A percentile compares a stretch with the other conserved stretches of the same genome.
phyloP scores from a whole-genome alignment of 1,140 invertebrate species.

The Reticulitermes speratus region DNA sequence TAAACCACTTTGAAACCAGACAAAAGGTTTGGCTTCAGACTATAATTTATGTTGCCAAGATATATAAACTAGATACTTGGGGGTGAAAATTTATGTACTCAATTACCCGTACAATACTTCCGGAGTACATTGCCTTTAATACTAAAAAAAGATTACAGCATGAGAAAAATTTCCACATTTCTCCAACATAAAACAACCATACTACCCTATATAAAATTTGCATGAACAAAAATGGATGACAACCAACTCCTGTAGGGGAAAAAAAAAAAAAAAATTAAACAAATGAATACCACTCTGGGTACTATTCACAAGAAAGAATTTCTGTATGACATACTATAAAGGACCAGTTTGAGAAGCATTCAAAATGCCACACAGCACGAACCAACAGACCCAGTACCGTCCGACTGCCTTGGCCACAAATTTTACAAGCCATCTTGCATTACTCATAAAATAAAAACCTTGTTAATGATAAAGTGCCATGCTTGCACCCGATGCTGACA shows the following conservation, averaged over 20 bases:
- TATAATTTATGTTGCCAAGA: background rate
- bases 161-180: background rate
- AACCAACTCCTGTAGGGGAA: no score
- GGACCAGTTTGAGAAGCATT: background rate
- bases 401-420: background rate
- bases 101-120: background rate
- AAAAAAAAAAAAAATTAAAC: no score
- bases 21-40: background rate
- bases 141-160: background rate
- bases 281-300: no score
- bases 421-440: background rate
- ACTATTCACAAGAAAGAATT: no score
- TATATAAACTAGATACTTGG: background rate
- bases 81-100: background rate
- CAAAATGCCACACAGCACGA: background rate
- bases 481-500: background rate
- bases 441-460: background rate
- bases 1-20: background rate
- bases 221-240: no score
- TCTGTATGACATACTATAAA: background rate
- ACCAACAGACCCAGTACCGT: background rate
- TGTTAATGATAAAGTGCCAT: background rate
- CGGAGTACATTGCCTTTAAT: background rate
- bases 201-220: background rate
- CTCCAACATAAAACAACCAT: background rate